Conservation (phyloP, 30 jellyfish, hydroid and myxozoan genomes). For the Turritopsis dohrnii region DNA sequence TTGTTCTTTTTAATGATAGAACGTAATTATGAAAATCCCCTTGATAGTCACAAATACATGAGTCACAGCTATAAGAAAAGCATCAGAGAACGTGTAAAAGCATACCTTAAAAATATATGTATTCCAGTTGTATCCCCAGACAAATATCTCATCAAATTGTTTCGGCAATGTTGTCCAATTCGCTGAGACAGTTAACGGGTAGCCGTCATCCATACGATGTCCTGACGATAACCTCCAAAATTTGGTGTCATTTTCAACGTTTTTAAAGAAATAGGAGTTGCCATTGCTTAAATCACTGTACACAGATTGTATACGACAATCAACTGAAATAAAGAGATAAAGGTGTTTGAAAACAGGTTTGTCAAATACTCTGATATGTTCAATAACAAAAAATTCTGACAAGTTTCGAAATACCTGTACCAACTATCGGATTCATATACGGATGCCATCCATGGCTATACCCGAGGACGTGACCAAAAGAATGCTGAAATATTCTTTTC, state of each 20-base stretch:
- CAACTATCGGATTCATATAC: background rate
- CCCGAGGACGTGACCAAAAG: constrained; percentile 14
- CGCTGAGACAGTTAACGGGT: constrained; percentile 33
- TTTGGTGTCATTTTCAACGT: background rate
- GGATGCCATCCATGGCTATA: background rate
- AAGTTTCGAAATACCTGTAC: background rate
- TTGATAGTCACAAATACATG: background rate
- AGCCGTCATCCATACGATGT: constrained; percentile 42
- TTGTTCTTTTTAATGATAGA: no score
- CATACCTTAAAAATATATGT: constrained; percentile 70
- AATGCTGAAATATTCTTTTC: background rate
- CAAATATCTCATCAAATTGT: constrained; percentile 60
- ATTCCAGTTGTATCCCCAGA: constrained; percentile 66
- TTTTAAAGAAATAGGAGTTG: constrained; percentile 47
- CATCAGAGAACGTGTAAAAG: background rate
- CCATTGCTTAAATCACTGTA: constrained; percentile 74
- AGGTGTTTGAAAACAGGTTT: background rate
- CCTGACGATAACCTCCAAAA: constrained; percentile 47
- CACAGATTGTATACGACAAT: constrained; percentile 33
- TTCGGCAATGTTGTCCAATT: constrained; percentile 53
- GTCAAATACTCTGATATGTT: background rate
- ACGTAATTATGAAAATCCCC: no score
- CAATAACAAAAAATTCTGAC: no score
- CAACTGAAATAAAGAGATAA: background rate
- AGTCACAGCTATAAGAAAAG: background rate